These are phyloP conservation scores for Reinhardtius hippoglossoides DNA, from an alignment of 2,113 vertebrate genomes.

Conservation along the genomic window DNA sequence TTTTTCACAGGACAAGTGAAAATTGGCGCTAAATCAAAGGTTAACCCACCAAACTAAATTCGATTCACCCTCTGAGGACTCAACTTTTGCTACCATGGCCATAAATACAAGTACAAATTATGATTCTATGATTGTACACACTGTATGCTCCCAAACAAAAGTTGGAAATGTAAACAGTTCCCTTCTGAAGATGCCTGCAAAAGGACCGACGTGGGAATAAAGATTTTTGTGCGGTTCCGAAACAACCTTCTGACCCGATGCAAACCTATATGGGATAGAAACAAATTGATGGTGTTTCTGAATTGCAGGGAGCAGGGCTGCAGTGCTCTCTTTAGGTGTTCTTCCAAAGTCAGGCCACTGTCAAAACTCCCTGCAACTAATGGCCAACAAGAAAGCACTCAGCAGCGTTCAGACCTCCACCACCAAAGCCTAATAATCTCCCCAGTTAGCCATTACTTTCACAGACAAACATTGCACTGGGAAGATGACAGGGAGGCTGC, in stretches of 20 bases:
- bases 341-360: constrained; percentile 22
- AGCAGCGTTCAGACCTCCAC: constrained; percentile 19
- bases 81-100: not conserved
- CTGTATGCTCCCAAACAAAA: not conserved
- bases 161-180: not conserved
- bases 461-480: constrained; percentile 14
- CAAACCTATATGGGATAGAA: constrained; percentile 14
- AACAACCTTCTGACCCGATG: constrained; percentile 1
- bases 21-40: too few species aligned
- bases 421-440: constrained; percentile 36
- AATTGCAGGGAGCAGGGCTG: constrained; percentile 7
- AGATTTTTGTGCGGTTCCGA: not conserved
- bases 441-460: constrained; percentile 34
- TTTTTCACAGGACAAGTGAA: too few species aligned
- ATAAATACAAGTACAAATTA: not conserved
- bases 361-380: constrained; percentile 32
- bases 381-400: constrained; percentile 27
- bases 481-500: constrained; percentile 5
- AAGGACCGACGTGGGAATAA: not conserved
- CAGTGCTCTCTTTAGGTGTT: constrained; percentile 17
- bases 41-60: too few species aligned
- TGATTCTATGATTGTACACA: not conserved
- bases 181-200: not conserved
- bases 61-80: too few species aligned
- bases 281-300: constrained; percentile 21